Base-by-base conservation (phyloP, 2,113 vertebrate species). In the Catagonus wagneri region DNA sequence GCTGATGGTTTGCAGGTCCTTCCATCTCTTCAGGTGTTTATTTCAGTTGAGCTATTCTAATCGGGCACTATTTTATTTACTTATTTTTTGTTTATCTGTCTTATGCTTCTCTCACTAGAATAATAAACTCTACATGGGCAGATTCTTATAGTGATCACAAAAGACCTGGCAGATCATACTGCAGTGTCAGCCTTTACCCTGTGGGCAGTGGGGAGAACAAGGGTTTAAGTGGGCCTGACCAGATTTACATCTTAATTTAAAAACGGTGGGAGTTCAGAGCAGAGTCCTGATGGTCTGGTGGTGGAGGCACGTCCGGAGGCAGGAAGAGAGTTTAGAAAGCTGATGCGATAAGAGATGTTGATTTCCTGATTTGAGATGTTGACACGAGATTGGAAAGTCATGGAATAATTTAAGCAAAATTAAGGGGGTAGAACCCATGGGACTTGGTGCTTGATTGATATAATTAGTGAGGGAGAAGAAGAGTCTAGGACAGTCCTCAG, bases 11-110 rank as follows among this genome's bases (percentile, higher is more conserved):
- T 84, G 3, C 56, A 23, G 32, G 6, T 56, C 2, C 8, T 85
- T 27, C 25, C 15, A 25, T 92, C 2, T 71, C 23, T 54, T 90
- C 22, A 66, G 8, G 6, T 69, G 1, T 84, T 27, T 93, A 54
- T 94, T 96, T 97, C 22, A 60, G 2, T 72, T 83, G 27, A 79
- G 14, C 13, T 89, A 13, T 83, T 90, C 95, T 58, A 52, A 75
- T 75, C 12, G 39, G 69, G 19, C 1, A 11, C 3, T 72, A 2
- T 91, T 93, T 85, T n/a, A 52, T 94, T 90, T 65, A 81, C 19
- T 34, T 87, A 6, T 66, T 34, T 52, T 75, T 65, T 83, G 7
- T 71, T 90, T n/a, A 56, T 83, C 94, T n/a, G 52, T 83, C 94
- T 91, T 93, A 25, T 79, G 22, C 15, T 32, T 78, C 60, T 81